phyloP scores from a whole-genome alignment of 2,888 invertebrate species.

The Zaprionus bogoriensis region DNA sequence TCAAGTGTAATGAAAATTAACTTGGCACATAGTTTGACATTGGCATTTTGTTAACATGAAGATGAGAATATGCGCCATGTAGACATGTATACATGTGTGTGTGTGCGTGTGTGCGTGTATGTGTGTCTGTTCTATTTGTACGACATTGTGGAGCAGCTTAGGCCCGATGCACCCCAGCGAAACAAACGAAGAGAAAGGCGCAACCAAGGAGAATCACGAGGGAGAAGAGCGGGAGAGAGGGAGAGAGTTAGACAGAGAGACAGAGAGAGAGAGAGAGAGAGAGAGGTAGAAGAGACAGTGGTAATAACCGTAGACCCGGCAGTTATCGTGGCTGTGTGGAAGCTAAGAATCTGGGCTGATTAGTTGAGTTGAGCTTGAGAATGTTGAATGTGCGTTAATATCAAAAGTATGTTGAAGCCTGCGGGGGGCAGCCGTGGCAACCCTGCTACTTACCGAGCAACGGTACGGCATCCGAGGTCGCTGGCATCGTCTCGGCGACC shows the following conservation, averaged over 20 bases:
- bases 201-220: neutral
- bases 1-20: no score
- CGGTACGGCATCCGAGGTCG: constrained; percentile 96
- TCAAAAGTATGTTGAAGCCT: neutral
- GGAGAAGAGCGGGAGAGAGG: neutral
- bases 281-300: neutral
- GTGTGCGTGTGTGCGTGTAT: constrained; percentile 4
- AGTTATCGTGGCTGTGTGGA: constrained; percentile 54
- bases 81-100: constrained; percentile 6
- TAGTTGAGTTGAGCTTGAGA: constrained; percentile 33
- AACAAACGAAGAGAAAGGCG: neutral
- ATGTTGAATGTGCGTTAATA: constrained; percentile 44
- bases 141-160: constrained; percentile 12
- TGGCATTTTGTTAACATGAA: neutral
- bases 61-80: neutral
- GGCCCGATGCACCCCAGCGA: constrained; percentile 13
- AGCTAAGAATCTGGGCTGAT: constrained; percentile 60
- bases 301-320: constrained; percentile 6
- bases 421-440: neutral
- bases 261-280: neutral
- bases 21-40: no score
- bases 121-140: constrained; percentile 7
- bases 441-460: constrained; percentile 87
- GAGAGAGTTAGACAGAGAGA: neutral
- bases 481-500: constrained; percentile 99